Base-by-base conservation (phyloP, 2,888 invertebrate genomes). In the Lithophane semibrunnea region DNA sequence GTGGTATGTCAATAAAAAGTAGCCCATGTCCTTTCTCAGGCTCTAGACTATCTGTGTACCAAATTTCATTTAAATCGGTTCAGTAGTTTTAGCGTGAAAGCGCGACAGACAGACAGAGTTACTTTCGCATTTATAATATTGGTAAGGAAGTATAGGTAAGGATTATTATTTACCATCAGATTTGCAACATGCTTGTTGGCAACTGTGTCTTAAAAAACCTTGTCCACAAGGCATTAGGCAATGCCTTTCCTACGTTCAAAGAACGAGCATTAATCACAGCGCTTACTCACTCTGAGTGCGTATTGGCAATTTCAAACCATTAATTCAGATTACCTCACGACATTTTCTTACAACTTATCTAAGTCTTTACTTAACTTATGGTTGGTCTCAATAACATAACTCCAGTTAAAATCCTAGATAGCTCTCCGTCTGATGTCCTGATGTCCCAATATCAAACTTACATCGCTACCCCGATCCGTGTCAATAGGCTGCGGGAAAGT, bases 321-420 rank as follows among this genome's bases (percentile, higher is more conserved):
- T 79, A 72, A 72, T 64, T 79, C 64, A 56, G 79, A 79, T 79
- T 58, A 78, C 64, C 49, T 72, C 79, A 77, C 72, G 79, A 79
- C 72, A 72, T 77, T 79, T 79, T 77, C 79, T 77, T 78, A 78
- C 63, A 71, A 21, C 44, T 47, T 37, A 10, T 10, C 29, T 71
- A 37, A 63, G n/a, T 29, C 54, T 44, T 3, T 71, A 75, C 71
- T 21, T 73, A 73, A 74, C 16, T 75, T 75, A 56, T 24, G 5
- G n/a, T 18, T 5, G n/a, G 18, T 52, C 52, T 75, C 49, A 75
- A 65, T 44, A 44, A 56, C 24, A 42, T 54, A 42, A 61, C 47
- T 70, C 29, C 10, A 63, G 47, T 29, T 60, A 21, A 60, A 44
- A n/a, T 37, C n/a, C 10, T 16, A 69, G 56, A 37, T 47, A 37